phyloP scores from a whole-genome alignment of 1,140 invertebrate species.

The Nixonia krombeini region DNA sequence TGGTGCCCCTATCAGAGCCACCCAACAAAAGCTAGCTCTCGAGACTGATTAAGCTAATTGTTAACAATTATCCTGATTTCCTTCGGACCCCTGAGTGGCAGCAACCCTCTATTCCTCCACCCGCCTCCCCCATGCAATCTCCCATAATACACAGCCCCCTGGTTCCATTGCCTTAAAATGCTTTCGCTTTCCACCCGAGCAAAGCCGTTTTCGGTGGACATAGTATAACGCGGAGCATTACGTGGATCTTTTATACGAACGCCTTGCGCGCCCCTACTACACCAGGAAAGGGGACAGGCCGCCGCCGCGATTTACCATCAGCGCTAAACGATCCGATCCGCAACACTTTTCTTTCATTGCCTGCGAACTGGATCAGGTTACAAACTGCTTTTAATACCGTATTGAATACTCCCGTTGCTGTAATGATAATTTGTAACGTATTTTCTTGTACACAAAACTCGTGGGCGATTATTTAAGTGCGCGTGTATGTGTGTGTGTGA shows the following conservation, averaged over 20 bases:
- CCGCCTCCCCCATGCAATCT: constrained; percentile 45
- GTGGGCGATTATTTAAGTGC: too few species aligned
- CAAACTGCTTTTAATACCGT: too few species aligned
- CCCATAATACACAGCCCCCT: constrained; percentile 40
- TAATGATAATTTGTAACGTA: too few species aligned
- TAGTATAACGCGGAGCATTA: constrained; percentile 37
- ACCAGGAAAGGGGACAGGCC: constrained; percentile 28
- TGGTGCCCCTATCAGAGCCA: constrained; percentile 50
- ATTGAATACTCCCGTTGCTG: too few species aligned
- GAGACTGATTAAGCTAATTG: constrained; percentile 71
- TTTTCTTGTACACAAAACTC: too few species aligned
- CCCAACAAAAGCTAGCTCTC: constrained; percentile 65
- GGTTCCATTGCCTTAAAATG: constrained; percentile 37
- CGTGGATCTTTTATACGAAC: constrained; percentile 43
- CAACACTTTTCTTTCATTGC: constrained; percentile 24
- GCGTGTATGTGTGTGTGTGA: too few species aligned
- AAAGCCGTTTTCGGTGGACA: constrained; percentile 38
- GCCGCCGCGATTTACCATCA: constrained; percentile 34
- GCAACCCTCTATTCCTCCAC: constrained; percentile 48
- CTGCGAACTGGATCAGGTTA: too few species aligned
- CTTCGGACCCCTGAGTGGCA: constrained; percentile 59
- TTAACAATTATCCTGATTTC: constrained; percentile 72
- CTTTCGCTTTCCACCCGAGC: constrained; percentile 44
- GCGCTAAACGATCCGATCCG: constrained; percentile 36
- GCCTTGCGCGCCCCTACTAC: constrained; percentile 37